phyloP scores from a whole-genome alignment of 2,797 vertebrate genomes.

The Sparidentex hasta region DNA sequence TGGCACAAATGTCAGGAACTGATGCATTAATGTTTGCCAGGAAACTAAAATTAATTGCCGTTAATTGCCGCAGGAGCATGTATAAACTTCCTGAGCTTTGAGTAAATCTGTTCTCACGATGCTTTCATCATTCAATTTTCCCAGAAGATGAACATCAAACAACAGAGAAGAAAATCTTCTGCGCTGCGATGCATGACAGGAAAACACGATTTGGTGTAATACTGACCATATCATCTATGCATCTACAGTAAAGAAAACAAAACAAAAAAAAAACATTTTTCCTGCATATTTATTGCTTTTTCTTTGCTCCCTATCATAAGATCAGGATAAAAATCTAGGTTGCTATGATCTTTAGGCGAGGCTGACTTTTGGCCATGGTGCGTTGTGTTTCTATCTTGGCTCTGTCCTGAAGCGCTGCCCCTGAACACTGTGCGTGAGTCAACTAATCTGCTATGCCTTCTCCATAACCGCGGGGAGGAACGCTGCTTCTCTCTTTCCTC shows the following conservation, averaged over 20 bases:
- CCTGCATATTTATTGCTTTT: slow-evolving; percentile 13
- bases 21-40: neutral
- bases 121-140: neutral
- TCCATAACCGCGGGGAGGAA: slow-evolving; percentile 49
- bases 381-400: slow-evolving; percentile 69
- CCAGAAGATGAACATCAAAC: neutral
- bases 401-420: slow-evolving; percentile 68
- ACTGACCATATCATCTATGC: neutral
- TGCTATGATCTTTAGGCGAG: slow-evolving; percentile 72
- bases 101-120: neutral
- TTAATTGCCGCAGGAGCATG: neutral
- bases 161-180: neutral
- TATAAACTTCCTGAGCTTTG: neutral
- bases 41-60: neutral
- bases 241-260: neutral
- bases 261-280: neutral
- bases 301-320: slow-evolving; percentile 36
- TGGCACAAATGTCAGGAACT: neutral
- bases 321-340: slow-evolving; percentile 67
- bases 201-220: slow-evolving; percentile 8
- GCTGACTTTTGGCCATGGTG: slow-evolving; percentile 64
- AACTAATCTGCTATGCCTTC: slow-evolving; percentile 72
- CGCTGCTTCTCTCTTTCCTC: slow-evolving; percentile 34
- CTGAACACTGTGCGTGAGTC: slow-evolving; percentile 65
- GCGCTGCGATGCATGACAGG: neutral